Evolutionary conservation across 2,888 invertebrate genomes (phyloP).

Genomic region (Acleris emargana): DNA sequence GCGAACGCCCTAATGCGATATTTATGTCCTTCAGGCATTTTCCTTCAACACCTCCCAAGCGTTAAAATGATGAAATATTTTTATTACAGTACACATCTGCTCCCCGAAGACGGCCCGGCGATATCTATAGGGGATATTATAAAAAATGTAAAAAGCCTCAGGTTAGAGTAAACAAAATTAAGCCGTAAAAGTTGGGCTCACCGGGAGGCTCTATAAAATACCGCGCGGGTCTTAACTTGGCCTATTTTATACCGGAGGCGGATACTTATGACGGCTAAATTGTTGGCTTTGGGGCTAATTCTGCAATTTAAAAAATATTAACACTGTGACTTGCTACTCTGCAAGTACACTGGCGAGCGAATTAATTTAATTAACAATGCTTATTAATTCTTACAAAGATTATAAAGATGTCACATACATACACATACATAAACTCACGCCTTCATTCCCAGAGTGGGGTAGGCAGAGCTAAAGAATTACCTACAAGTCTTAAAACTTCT

Average conservation of each 20-base stretch:
- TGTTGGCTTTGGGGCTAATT: constrained; percentile 16
- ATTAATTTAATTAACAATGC: no score
- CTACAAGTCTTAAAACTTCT: no score
- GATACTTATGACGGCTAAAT: constrained; percentile 19
- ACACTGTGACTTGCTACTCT: not conserved
- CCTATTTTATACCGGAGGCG: constrained; percentile 20
- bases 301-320: not conserved
- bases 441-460: no score
- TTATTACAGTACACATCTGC: constrained; percentile 46
- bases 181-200: constrained; percentile 33
- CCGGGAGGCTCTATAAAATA: constrained; percentile 31
- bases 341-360: no score
- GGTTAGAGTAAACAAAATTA: constrained; percentile 36
- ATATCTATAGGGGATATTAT: constrained; percentile 35
- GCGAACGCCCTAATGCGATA: constrained; percentile 34
- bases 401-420: no score
- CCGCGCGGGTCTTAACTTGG: constrained; percentile 24
- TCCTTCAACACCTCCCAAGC: constrained; percentile 43
- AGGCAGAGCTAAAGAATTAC: no score
- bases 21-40: constrained; percentile 44
- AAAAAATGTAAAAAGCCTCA: constrained; percentile 35
- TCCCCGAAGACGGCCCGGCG: constrained; percentile 37
- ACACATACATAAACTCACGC: no score
- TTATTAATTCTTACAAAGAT: no score
- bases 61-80: constrained; percentile 46